Percentiles rank a stretch among this genome's conserved stretches.
These are phyloP conservation scores for Sesamia inferens DNA, from an alignment of 2,888 invertebrate genomes.

Conservation along the genomic window DNA sequence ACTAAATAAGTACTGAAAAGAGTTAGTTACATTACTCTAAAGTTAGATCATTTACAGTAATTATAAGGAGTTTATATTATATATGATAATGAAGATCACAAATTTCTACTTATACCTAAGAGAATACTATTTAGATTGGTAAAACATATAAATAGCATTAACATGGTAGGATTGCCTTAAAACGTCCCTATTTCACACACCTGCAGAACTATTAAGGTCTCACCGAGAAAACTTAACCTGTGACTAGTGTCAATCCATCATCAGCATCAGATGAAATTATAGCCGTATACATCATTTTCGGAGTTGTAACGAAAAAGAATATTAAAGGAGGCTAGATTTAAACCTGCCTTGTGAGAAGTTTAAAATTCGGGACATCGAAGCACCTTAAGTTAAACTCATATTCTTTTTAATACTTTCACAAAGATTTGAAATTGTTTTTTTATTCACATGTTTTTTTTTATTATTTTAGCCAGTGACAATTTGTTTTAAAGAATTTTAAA, in stretches of 20 bases:
- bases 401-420: conserved; percentile 16
- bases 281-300: too few relatives aligned
- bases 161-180: conserved; percentile 6
- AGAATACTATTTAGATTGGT: conserved; percentile 60
- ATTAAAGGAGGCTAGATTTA: not conserved
- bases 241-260: not conserved
- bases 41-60: conserved; percentile 60
- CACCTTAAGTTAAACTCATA: conserved; percentile 5
- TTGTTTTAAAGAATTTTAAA: not conserved
- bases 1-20: conserved; percentile 63
- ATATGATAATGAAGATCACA: conserved; percentile 68
- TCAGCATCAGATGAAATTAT: not conserved
- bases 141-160: conserved; percentile 39
- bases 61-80: conserved; percentile 54
- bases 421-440: not conserved
- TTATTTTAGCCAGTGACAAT: not conserved
- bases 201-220: not conserved
- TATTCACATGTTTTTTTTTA: conserved; percentile 3
- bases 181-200: conserved; percentile 2
- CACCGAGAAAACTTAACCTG: not conserved
- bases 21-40: conserved; percentile 56
- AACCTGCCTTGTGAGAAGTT: not conserved
- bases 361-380: conserved; percentile 12
- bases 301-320: too few relatives aligned
- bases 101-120: conserved; percentile 65